These are phyloP conservation scores for Lamellibrachia columna DNA, from an alignment of 2,888 invertebrate species.

Conservation along the genomic window DNA sequence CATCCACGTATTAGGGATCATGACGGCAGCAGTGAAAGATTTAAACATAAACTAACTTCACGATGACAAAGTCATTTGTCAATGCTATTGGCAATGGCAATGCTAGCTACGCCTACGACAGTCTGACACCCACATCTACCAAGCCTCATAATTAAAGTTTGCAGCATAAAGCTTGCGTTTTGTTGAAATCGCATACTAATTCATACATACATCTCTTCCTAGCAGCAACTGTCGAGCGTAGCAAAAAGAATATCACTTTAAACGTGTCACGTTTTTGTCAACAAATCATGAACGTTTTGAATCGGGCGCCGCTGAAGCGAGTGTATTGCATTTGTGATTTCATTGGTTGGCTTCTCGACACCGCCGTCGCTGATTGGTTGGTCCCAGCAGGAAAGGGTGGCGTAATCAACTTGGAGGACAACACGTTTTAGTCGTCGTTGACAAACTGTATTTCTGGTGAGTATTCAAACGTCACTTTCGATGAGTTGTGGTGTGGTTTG, in stretches of 20 bases:
- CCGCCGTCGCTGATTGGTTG: background rate
- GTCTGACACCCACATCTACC: background rate
- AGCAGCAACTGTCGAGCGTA: background rate
- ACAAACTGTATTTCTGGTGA: background rate
- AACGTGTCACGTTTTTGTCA: constrained; percentile 6
- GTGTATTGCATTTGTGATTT: background rate
- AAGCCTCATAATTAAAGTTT: background rate
- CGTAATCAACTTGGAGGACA: constrained; percentile 3
- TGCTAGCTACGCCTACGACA: background rate
- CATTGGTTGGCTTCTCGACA: background rate
- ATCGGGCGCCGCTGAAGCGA: constrained; percentile 7
- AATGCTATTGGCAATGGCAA: background rate
- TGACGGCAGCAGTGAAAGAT: background rate
- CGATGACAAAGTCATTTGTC: background rate
- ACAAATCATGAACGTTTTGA: constrained; percentile 2
- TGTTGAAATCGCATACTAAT: background rate
- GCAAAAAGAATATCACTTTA: background rate
- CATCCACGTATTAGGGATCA: background rate
- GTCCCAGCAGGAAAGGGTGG: background rate
- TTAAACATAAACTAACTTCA: background rate
- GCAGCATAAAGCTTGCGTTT: background rate
- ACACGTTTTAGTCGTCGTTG: background rate
- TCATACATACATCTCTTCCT: background rate
- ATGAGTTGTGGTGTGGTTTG: background rate
- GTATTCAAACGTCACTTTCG: background rate